Base-by-base conservation (phyloP, 2,113 vertebrate genomes). In the Malaclemys terrapin region DNA sequence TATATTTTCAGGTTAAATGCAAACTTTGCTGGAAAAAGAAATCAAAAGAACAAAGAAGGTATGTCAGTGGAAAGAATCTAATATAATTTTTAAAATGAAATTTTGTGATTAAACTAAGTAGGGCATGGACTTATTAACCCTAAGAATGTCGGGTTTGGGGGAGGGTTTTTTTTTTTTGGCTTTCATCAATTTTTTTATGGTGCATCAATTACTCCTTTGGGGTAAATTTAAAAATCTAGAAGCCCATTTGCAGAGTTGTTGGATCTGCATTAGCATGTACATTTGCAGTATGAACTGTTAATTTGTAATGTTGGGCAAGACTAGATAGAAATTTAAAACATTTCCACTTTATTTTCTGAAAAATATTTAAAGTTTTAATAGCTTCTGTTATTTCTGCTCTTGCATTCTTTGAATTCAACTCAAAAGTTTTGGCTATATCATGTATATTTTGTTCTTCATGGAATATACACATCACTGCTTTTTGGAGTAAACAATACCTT, bases 1-100 rank as follows among this genome's bases (percentile, higher is more conserved):
- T 90, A 86, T 95, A 78, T 96, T 95, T 96, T 3, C 89, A 98
- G 98, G 98, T 89, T 97, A 9, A 95, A 98, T 85, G 98, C 98
- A 94, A 93, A 95, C 49, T 83, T 95, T 83, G 97, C 97, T 42
- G 62, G 96, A 91, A 94, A 95, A 80, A 87, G 96, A 84, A 98
- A 98, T 84, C 94, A 97, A 96, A 93, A 93, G 27, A 97, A 97
- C 78, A 91, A 94, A 96, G 97, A 98, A 98, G 98, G 98, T 98
- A 54, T 87, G 88, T 16, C 38, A 45, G 17, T 49, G 54, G 22
- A 91, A 94, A 45, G 35, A 79, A 27, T 62, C 20, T 91, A 75
- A 35, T 53, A 29, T 0, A 84, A 56, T 92, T 95, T 95, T 93
- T 50, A 76, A 83, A 93, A 62, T 75, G 2, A 78, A 84, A 24